phyloP scores from a whole-genome alignment of 2,797 vertebrate species.

The Diglossa cyanea region DNA sequence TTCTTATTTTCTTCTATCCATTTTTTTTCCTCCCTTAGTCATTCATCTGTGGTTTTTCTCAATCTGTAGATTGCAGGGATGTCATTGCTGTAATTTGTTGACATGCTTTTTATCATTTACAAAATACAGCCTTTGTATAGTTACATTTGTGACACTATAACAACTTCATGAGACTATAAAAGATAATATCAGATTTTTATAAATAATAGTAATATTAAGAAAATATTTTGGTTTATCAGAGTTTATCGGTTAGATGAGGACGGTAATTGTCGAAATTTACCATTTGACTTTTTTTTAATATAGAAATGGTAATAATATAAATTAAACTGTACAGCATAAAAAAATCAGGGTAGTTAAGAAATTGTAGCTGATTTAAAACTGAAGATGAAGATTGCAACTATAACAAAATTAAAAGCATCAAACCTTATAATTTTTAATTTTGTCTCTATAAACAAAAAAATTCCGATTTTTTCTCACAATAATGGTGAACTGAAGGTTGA shows the following conservation, averaged over 20 bases:
- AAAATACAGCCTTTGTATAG: background rate
- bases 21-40: background rate
- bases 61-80: background rate
- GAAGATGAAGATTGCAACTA: background rate
- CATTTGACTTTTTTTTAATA: background rate
- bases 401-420: background rate
- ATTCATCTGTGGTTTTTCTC: background rate
- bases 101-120: background rate
- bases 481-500: background rate
- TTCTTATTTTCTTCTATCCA: background rate
- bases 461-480: background rate
- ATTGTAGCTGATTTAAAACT: background rate
- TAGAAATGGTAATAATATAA: background rate
- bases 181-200: background rate
- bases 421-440: background rate
- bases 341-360: background rate
- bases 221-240: background rate
- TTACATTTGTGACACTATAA: background rate
- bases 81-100: background rate
- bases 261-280: background rate
- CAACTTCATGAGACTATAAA: background rate
- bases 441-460: background rate
- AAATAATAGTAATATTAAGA: background rate
- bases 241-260: background rate
- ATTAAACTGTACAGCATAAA: background rate